phyloP scores from a whole-genome alignment of 2,113 vertebrate species.

The Origma solitaria region DNA sequence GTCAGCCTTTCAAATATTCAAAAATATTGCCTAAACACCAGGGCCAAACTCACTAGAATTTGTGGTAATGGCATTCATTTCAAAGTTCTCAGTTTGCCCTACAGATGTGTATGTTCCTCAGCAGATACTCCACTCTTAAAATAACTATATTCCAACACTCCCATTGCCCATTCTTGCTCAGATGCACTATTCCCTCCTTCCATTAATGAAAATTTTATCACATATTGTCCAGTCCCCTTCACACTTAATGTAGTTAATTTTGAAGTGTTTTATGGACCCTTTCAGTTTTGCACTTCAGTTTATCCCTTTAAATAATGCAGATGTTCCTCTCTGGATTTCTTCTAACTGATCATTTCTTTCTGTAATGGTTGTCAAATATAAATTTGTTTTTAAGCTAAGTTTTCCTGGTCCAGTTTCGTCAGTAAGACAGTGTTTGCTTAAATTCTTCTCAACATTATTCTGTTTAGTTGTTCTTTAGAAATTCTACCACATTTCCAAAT shows the following conservation, averaged over 20 bases:
- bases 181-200: neutral
- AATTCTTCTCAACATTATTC: neutral
- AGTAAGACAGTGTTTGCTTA: neutral
- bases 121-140: neutral
- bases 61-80: neutral
- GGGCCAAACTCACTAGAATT: neutral
- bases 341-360: neutral
- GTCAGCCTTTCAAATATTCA: neutral
- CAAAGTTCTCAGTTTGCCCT: neutral
- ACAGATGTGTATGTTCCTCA: neutral
- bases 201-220: neutral
- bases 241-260: neutral
- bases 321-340: neutral
- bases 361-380: neutral
- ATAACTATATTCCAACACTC: neutral
- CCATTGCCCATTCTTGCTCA: neutral
- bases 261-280: neutral
- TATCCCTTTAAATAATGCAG: neutral
- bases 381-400: neutral
- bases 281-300: neutral
- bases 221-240: neutral
- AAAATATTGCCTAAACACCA: neutral
- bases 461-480: neutral
- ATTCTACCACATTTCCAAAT: neutral
- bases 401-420: neutral